Percentiles rank a stretch among this genome's conserved stretches.
Conservation (phyloP, 2,888 invertebrate species). For the Apamea anceps region DNA sequence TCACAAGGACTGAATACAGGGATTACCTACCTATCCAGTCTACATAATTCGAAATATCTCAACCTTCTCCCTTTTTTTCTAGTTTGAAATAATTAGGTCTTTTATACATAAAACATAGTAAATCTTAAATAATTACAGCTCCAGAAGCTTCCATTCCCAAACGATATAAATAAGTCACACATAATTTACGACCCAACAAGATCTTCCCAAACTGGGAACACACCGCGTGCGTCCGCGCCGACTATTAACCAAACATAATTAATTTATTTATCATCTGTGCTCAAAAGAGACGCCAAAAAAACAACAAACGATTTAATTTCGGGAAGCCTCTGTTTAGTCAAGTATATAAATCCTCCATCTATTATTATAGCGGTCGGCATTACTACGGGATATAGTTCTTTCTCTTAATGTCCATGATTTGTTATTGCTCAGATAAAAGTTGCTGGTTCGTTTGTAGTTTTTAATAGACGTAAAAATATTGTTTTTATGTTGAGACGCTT, state of each 20-base stretch:
- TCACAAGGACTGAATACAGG: not conserved
- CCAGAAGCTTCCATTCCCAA: constrained; percentile 19
- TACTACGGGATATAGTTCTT: constrained; percentile 75
- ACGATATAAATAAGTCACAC: constrained; percentile 62
- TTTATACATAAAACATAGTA: not conserved
- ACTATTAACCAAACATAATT: constrained; percentile 87
- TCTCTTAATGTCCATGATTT: constrained; percentile 72
- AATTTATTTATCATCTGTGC: constrained; percentile 83
- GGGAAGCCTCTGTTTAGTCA: constrained; percentile 66
- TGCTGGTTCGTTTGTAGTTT: constrained; percentile 67
- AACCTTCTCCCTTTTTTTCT: too few relatives aligned
- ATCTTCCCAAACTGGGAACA: constrained; percentile 61
- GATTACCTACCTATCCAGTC: too few relatives aligned
- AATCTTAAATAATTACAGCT: constrained; percentile 26
- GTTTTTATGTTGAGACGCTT: constrained; percentile 39
- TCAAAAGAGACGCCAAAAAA: constrained; percentile 70
- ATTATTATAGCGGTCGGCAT: constrained; percentile 80
- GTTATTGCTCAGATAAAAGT: constrained; percentile 73
- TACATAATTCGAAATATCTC: not conserved
- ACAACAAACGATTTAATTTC: constrained; percentile 79
- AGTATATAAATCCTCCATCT: constrained; percentile 67
- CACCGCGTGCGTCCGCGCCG: constrained; percentile 67
- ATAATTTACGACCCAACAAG: constrained; percentile 62
- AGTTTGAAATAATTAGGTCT: not conserved
- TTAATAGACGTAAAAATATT: constrained; percentile 66